These are phyloP conservation scores for Desmodus rotundus DNA, from an alignment of 2,113 vertebrate genomes.

Conservation along the genomic window DNA sequence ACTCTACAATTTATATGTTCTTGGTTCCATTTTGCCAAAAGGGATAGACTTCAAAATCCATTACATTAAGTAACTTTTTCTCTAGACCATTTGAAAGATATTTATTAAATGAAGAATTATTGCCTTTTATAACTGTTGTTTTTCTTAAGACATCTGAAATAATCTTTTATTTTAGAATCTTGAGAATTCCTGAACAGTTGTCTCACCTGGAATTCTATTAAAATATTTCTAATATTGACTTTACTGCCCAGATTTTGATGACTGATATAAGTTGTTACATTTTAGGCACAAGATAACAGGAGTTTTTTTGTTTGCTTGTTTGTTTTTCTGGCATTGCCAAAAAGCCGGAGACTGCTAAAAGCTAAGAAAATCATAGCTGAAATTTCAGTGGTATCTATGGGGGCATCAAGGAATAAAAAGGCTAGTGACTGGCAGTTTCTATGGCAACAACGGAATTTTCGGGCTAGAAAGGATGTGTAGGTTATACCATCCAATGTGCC, in stretches of 20 bases:
- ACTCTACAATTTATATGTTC: conserved; percentile 19
- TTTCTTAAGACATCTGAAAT: neutral
- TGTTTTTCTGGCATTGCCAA: neutral
- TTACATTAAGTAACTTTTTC: neutral
- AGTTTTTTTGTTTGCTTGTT: neutral
- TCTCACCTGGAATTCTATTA: neutral
- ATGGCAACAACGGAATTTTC: conserved; percentile 64
- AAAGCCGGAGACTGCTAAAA: conserved; percentile 26
- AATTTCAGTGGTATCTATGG: conserved; percentile 50
- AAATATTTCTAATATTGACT: neutral
- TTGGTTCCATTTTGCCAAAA: neutral
- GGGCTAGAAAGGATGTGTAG: conserved; percentile 60
- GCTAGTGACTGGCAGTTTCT: conserved; percentile 70
- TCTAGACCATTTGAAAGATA: conserved; percentile 9
- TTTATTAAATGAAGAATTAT: conserved; percentile 2
- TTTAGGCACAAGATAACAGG: neutral
- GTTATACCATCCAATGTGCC: conserved; percentile 70
- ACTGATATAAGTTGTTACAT: neutral
- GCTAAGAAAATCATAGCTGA: conserved; percentile 35
- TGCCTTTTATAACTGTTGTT: neutral
- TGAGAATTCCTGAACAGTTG: neutral
- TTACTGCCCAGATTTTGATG: neutral
- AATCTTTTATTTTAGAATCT: neutral
- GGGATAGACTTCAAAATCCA: neutral
- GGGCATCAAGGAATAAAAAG: conserved; percentile 49